Percentiles rank a stretch among this genome's conserved stretches.
Evolutionary conservation across 2,113 vertebrate genomes (phyloP).

Genomic region (Ramphastos sulfuratus): DNA sequence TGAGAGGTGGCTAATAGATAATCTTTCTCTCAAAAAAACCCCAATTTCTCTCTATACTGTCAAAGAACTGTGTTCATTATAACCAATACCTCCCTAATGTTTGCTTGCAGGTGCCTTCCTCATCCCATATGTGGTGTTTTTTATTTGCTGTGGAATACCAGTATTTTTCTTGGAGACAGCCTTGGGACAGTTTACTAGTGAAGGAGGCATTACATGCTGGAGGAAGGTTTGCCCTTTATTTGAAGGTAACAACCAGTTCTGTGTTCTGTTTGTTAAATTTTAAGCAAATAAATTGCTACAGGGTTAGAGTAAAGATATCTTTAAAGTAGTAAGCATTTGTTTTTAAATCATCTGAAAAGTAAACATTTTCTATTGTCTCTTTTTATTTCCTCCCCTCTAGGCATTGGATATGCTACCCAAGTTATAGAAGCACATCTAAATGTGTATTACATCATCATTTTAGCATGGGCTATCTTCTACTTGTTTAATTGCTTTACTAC

Average conservation of each 20-base stretch:
- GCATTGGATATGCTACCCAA: slow-evolving; percentile 97
- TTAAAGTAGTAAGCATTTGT: neutral
- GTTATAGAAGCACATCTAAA: slow-evolving; percentile 97
- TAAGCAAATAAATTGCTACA: neutral
- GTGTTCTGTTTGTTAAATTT: neutral
- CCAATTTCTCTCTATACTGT: neutral
- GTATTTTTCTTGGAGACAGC: slow-evolving; percentile 98
- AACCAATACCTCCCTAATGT: neutral
- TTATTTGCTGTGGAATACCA: slow-evolving; percentile 97
- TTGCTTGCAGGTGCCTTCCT: slow-evolving; percentile 90
- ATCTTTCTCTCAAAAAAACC: neutral
- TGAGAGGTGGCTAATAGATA: neutral
- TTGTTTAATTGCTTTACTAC: slow-evolving; percentile 97
- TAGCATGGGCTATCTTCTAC: slow-evolving; percentile 99
- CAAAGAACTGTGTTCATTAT: neutral
- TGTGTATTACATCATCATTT: slow-evolving; percentile 96
- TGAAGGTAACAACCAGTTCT: slow-evolving; percentile 82
- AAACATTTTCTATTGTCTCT: neutral
- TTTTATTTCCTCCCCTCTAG: slow-evolving; percentile 67
- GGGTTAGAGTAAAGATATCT: neutral
- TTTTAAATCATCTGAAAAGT: neutral
- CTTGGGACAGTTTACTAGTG: slow-evolving; percentile 95
- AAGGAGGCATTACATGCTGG: slow-evolving; percentile 99
- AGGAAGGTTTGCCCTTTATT: slow-evolving; percentile 96
- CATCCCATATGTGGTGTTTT: slow-evolving; percentile 97